Base-by-base conservation (phyloP, 2,113 vertebrate species). In the Dromiciops gliroides region DNA sequence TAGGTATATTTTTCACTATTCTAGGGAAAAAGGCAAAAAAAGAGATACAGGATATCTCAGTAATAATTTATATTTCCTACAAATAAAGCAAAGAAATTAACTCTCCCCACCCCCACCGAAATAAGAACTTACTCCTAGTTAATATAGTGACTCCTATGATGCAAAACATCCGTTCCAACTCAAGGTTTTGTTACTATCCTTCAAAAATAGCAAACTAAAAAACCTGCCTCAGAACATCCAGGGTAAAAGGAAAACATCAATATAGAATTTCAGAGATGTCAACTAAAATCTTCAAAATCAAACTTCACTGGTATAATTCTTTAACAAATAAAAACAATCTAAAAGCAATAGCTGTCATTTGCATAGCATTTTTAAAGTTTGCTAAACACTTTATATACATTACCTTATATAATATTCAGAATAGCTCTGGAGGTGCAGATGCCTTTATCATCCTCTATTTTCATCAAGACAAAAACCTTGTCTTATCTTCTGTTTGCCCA, bases 131-230 rank as follows among this genome's bases (percentile, higher is more conserved):
- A 52, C 44, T 48, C 52, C 56, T 75, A 92, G 89, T 90, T 56
- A 90, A 2, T 37, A 28, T 24, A n/a, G 4, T 90, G 19, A 50
- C 23, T 90, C 91, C 56, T 23, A 47, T 52, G 48, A 49, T 52
- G 14, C 47, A 10, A 28, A 89, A 16, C 60, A 91, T 23, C 50
- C 51, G 90, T 48, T 94, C 95, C 92, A 53, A 48, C 16, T 22
- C 49, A 96, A 94, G 67, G 49, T 28, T 88, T 48, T 89, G 26
- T 75, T 94, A 95, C 92, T 50, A 90, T 0, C 37, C 89, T 89
- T 92, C 53, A 50, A 48, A 95, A n/a, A 90, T 48, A 94, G 88
- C 9, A 94, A 83, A 93, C 60, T 51, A 95, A 96, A 94, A 22
- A 89, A 89, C 28, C 50, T 92, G 31, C 50, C 25, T 51, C 5